Percentiles rank a stretch among this genome's conserved stretches.
Evolutionary conservation across 2,113 vertebrate species (phyloP).

Genomic region (Empidonax alnorum): DNA sequence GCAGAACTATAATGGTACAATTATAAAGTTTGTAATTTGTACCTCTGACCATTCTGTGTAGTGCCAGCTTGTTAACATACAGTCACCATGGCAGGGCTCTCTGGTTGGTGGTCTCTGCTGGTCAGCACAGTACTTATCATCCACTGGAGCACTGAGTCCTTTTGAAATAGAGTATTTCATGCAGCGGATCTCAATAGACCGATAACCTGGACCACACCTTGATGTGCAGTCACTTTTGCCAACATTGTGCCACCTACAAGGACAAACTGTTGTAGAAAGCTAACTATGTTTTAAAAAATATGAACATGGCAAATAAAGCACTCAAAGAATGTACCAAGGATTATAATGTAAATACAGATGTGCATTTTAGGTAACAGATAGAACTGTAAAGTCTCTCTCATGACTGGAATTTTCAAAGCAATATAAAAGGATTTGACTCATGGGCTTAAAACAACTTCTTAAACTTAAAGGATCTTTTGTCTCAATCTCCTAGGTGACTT

Average conservation of each 20-base stretch:
- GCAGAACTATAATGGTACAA: not conserved
- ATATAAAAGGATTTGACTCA: not conserved
- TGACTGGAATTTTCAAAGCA: not conserved
- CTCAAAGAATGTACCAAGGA: not conserved
- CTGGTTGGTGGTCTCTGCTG: constrained; percentile 83
- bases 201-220: constrained; percentile 87
- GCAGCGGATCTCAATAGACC: constrained; percentile 86
- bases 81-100: constrained; percentile 89
- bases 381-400: not conserved
- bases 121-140: constrained; percentile 80
- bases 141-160: constrained; percentile 79
- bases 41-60: constrained; percentile 96
- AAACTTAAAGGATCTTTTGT: not conserved
- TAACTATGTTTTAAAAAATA: constrained; percentile 6
- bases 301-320: not conserved
- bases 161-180: constrained; percentile 85
- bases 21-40: not conserved
- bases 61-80: constrained; percentile 88
- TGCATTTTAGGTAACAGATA: not conserved
- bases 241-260: constrained; percentile 85
- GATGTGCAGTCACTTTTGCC: constrained; percentile 92
- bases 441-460: not conserved
- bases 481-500: not conserved
- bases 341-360: not conserved
- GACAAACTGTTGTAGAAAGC: constrained; percentile 48